Evolutionary conservation across 2,113 vertebrate species (phyloP), one percentile per base, ranked within the genome.

Genomic region (Semnornis frantzii): DNA sequence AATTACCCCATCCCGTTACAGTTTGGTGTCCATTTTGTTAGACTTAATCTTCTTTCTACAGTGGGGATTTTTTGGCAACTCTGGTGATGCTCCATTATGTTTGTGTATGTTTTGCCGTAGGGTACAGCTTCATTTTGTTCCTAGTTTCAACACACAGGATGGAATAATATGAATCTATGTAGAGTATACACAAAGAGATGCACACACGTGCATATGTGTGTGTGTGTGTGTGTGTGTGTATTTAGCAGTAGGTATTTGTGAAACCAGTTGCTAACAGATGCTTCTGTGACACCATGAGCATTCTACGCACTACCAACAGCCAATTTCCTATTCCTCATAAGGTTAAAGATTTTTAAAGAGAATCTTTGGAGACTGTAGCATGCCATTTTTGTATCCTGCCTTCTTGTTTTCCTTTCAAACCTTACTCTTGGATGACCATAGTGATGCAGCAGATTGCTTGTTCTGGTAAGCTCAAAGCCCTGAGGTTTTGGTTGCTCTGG

Each of bases 81-180:
- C 82, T 94, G 80, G 58, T 91, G 87, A 89, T 66, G 79, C 72
- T 8, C 25, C 88, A 82, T 64, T 71, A 89, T 85, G 16, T 89
- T 93, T 94, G 74, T 78, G 46, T 89, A 48, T 87, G 69, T 92
- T 96, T 95, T 75, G 80, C 85, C 17, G 14, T 30, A 86, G 94
- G 87, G 87, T 85, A 90, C 78, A 94, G 87, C 66, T 64, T 94
- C 37, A 64, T 79, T 58, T 69, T 57, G 23, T 96, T 94, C 80
- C 55, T 68, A 71, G 74, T 90, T 92, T 92, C 12, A 3, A 79
- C 59, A 82, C 79, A 92, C 91, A 83, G 13, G 48, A 21, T 33
- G 57, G 70, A 91, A 71, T 88, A 92, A 82, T 87, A 85, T 54
- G 89, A 89, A 27, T 31, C 6, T 37, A 52, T 57, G 60, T 50